Conservation (phyloP, 2,113 vertebrate species). For the Seriola quinqueradiata region DNA sequence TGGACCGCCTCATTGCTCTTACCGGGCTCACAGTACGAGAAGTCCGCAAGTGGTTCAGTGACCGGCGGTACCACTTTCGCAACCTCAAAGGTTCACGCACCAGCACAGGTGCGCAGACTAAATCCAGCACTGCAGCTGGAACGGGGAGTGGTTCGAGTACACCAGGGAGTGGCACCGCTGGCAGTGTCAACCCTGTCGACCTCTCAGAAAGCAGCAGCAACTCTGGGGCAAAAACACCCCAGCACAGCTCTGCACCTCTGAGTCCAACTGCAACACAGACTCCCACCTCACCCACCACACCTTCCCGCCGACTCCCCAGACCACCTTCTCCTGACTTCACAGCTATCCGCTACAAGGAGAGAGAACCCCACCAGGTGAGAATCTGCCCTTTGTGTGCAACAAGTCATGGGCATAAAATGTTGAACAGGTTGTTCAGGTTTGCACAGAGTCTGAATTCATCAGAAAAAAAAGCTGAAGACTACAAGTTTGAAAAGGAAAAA, state of each 20-base stretch:
- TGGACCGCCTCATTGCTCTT: slow-evolving; percentile 91
- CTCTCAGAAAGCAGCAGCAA: slow-evolving; percentile 61
- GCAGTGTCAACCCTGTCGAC: slow-evolving; percentile 76
- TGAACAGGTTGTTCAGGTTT: not conserved
- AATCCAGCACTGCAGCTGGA: slow-evolving; percentile 10
- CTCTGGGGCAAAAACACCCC: slow-evolving; percentile 70
- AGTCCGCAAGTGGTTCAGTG: slow-evolving; percentile 98
- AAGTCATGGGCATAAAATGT: not conserved
- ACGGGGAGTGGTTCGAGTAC: slow-evolving; percentile 11
- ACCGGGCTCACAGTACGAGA: slow-evolving; percentile 93
- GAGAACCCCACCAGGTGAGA: slow-evolving; percentile 93
- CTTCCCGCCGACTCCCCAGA: slow-evolving; percentile 88
- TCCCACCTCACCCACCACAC: slow-evolving; percentile 83
- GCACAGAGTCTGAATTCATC: not conserved
- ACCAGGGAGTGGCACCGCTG: slow-evolving; percentile 7
- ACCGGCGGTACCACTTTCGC: slow-evolving; percentile 95
- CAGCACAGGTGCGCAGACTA: slow-evolving; percentile 66
- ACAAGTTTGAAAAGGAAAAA: too few relatives aligned
- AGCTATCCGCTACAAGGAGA: slow-evolving; percentile 93
- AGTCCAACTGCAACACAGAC: slow-evolving; percentile 79
- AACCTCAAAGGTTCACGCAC: slow-evolving; percentile 89
- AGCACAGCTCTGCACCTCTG: slow-evolving; percentile 70
- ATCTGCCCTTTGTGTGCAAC: not conserved
- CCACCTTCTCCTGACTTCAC: slow-evolving; percentile 93
- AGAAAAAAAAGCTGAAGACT: not conserved